These are phyloP conservation scores for Odontophorus gujanensis DNA, from an alignment of 2,113 vertebrate species.

Conservation along the genomic window DNA sequence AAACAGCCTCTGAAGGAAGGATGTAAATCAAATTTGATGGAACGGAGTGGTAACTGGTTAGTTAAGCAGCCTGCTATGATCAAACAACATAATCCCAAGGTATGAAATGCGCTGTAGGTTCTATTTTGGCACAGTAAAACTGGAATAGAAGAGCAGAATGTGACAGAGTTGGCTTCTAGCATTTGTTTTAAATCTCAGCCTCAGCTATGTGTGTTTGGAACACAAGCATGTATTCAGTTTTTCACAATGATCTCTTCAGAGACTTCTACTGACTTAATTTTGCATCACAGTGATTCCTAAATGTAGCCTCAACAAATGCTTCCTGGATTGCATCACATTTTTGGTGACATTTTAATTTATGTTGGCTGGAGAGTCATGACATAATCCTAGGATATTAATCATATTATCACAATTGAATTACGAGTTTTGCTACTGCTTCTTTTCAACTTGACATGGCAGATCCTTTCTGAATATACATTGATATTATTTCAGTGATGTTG, in stretches of 20 bases:
- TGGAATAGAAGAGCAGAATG: neutral
- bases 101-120: neutral
- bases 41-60: neutral
- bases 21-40: neutral
- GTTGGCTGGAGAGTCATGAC: neutral
- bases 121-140: neutral
- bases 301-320: rapidly evolving
- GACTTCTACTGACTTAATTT: neutral
- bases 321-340: neutral
- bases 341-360: neutral
- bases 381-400: neutral
- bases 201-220: neutral
- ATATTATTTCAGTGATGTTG: neutral
- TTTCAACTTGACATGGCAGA: neutral
- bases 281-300: neutral
- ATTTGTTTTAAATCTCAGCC: neutral
- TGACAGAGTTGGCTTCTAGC: neutral
- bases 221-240: neutral
- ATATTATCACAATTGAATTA: rapidly evolving
- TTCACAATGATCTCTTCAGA: neutral
- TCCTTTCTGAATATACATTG: neutral
- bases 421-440: neutral
- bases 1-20: neutral
- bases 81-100: neutral
- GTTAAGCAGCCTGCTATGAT: neutral